Evolutionary conservation across 2,113 vertebrate genomes (phyloP).

Genomic region (Uropsilus gracilis): DNA sequence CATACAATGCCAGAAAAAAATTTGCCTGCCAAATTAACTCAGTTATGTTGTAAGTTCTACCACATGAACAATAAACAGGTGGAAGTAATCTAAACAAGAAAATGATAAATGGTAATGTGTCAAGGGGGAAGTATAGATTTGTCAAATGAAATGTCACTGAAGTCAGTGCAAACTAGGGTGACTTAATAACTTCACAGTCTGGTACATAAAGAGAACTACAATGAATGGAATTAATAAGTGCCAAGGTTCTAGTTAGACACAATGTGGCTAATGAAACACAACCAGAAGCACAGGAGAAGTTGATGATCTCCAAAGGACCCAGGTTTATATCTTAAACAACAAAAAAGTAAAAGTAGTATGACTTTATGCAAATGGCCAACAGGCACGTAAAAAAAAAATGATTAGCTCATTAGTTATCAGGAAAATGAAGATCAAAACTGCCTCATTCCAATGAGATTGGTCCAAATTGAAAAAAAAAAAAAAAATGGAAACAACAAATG

Average conservation of each 20-base stretch:
- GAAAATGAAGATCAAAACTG: too few relatives aligned
- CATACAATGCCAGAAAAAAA: slow-evolving; percentile 25
- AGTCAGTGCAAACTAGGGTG: slow-evolving; percentile 41
- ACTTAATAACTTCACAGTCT: neutral
- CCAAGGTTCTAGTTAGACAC: neutral
- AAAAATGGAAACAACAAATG: too few relatives aligned
- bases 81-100: slow-evolving; percentile 34
- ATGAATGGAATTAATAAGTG: neutral
- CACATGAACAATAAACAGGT: slow-evolving; percentile 43
- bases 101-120: slow-evolving; percentile 57
- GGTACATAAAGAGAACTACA: neutral
- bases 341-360: neutral
- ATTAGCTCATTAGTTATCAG: too few relatives aligned
- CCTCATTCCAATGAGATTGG: too few relatives aligned
- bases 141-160: slow-evolving; percentile 58
- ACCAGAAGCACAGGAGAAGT: neutral
- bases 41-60: slow-evolving; percentile 21
- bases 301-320: neutral
- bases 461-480: too few relatives aligned
- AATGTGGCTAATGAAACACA: neutral
- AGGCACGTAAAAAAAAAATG: neutral
- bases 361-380: too few relatives aligned
- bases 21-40: slow-evolving; percentile 58
- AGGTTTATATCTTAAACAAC: neutral
- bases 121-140: neutral